phyloP scores from a whole-genome alignment of 1,140 invertebrate species.

The Drosophila parabipectinata region DNA sequence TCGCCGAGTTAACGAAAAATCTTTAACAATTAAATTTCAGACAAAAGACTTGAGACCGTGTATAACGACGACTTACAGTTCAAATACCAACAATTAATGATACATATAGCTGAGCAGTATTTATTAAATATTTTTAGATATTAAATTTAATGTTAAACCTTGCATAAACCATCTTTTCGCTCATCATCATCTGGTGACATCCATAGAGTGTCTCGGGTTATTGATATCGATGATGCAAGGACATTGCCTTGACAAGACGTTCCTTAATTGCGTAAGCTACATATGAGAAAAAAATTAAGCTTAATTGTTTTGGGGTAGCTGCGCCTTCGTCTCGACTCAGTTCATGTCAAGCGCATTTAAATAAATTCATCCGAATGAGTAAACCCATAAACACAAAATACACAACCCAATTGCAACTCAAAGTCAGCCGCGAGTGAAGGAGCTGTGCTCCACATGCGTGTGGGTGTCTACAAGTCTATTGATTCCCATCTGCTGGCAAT shows the following conservation, averaged over 20 bases:
- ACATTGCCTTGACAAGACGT: slow-evolving; percentile 56
- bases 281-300: slow-evolving; percentile 45
- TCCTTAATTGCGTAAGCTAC: slow-evolving; percentile 66
- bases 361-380: slow-evolving; percentile 39
- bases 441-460: slow-evolving; percentile 47
- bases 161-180: background rate
- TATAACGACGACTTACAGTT: background rate
- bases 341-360: slow-evolving; percentile 57
- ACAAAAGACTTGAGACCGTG: background rate
- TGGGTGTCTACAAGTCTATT: slow-evolving; percentile 48
- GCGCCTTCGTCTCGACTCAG: slow-evolving; percentile 33
- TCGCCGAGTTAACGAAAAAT: slow-evolving; percentile 66
- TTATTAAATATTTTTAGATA: background rate
- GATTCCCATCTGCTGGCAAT: slow-evolving; percentile 43
- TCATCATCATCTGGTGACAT: background rate
- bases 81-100: background rate
- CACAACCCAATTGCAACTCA: slow-evolving; percentile 60
- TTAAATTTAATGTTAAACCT: background rate
- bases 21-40: slow-evolving; percentile 31
- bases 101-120: background rate
- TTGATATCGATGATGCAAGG: slow-evolving; percentile 46
- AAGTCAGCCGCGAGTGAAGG: slow-evolving; percentile 60
- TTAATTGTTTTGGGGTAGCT: slow-evolving; percentile 60
- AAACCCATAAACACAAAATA: slow-evolving; percentile 26
- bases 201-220: slow-evolving; percentile 8